phyloP scores from a whole-genome alignment of 2,113 vertebrate species.

The Ceuthmochares aereus region DNA sequence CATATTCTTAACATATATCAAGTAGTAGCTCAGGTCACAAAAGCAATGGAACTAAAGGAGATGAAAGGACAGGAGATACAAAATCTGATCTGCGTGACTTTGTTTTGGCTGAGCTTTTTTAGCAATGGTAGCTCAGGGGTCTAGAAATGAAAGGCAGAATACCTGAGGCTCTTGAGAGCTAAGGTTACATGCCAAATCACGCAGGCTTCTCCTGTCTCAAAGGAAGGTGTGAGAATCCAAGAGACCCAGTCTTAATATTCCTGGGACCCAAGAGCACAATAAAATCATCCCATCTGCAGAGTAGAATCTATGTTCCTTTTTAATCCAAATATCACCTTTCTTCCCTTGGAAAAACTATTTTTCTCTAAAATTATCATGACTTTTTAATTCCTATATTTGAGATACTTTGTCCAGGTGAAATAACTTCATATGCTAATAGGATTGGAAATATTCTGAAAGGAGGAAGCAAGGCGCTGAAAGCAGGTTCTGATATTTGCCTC shows the following conservation, averaged over 20 bases:
- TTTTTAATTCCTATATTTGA: neutral
- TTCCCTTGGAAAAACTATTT: neutral
- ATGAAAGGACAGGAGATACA: neutral
- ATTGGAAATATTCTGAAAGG: neutral
- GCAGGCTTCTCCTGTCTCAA: accelerated
- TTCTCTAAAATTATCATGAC: neutral
- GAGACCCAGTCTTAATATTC: neutral
- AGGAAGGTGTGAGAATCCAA: neutral
- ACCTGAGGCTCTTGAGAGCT: neutral
- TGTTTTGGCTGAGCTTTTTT: neutral
- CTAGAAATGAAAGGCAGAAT: neutral
- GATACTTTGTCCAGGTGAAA: neutral
- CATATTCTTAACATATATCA: neutral
- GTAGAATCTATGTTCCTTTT: neutral
- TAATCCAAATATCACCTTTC: neutral
- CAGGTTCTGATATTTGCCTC: neutral
- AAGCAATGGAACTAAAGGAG: accelerated
- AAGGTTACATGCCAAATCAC: neutral
- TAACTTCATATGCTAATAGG: neutral
- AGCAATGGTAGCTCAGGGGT: no score
- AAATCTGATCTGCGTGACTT: neutral
- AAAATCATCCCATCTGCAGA: neutral
- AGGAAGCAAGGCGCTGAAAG: neutral
- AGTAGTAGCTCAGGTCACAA: neutral
- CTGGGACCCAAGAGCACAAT: neutral